Evolutionary conservation across 2,797 vertebrate species (phyloP), one percentile per base, ranked within the genome.

Genomic region (Apogon hyalosoma): DNA sequence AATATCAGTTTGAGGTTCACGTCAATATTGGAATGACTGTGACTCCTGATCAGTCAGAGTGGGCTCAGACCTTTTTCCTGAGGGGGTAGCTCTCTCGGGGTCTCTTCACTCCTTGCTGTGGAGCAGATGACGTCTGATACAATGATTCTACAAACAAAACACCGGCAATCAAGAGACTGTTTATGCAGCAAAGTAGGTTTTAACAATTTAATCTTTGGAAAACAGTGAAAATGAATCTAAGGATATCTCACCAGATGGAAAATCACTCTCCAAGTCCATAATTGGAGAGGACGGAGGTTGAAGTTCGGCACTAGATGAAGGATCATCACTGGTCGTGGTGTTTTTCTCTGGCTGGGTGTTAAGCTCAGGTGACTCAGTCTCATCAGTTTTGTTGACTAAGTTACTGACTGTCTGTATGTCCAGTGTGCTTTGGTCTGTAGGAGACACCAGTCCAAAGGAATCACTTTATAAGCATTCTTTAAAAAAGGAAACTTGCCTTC

Each of bases 211-310:
- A 2, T 18, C 39, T 24, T 21, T 24, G 12, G 11, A 31, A n/a
- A 28, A 16, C 14, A 42, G 19, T n/a, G 40, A 57, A 43, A 9
- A 28, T 28, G 24, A 28, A 6, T 28, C 4, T 16, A 1, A 10
- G 3, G 7, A 45, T 3, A 4, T 73, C 95, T 56, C 57, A 98
- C 97, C 95, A 77, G 92, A 86, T 11, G 97, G 96, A 77, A 96
- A 95, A 90, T 98, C 97, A 9, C 90, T 91, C 88, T 99, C 97
- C 77, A 98, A 70, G 84, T 99, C 97, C 80, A 95, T 95, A 46
- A 95, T 80, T 15, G 95, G 91, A 13, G 90, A 87, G 15, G 81
- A 66, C 8, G 88, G 83, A 0, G 79, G 48, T 1, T 70, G 79
- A 11, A 67, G 43, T 16, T 73, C 61, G 1, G 15, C 11, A 51